Conservation (phyloP, 2,888 invertebrate genomes). For the Taenaris catops region DNA sequence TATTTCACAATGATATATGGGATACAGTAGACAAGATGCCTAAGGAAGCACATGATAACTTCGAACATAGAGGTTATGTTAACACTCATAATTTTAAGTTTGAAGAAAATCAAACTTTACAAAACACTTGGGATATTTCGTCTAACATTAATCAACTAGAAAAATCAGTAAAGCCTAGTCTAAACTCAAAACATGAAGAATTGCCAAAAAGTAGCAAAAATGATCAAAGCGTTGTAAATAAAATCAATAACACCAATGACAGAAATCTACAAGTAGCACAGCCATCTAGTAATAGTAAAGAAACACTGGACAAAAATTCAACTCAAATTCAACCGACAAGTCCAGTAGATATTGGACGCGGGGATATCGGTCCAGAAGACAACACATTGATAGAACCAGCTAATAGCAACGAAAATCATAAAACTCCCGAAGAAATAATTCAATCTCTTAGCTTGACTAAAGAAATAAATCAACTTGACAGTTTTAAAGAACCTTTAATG, state of each 20-base stretch:
- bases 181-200: too few species aligned
- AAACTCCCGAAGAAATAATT: constrained; percentile 34
- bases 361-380: constrained; percentile 44
- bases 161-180: too few species aligned
- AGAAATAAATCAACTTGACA: constrained; percentile 11
- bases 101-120: too few species aligned
- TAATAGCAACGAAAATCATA: constrained; percentile 19
- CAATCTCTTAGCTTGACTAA: constrained; percentile 33
- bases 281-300: background rate
- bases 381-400: constrained; percentile 14
- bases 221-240: background rate
- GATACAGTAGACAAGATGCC: too few species aligned
- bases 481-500: constrained; percentile 4
- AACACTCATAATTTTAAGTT: too few species aligned
- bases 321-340: too few species aligned
- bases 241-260: background rate
- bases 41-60: too few species aligned
- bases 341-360: constrained; percentile 35
- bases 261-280: background rate
- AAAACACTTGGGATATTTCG: too few species aligned
- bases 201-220: too few species aligned
- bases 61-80: too few species aligned
- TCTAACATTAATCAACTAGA: too few species aligned
- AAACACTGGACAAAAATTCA: background rate
- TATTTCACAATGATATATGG: background rate